These are phyloP conservation scores for Thymelicus acteon DNA, from an alignment of 2,888 invertebrate genomes.

Conservation along the genomic window DNA sequence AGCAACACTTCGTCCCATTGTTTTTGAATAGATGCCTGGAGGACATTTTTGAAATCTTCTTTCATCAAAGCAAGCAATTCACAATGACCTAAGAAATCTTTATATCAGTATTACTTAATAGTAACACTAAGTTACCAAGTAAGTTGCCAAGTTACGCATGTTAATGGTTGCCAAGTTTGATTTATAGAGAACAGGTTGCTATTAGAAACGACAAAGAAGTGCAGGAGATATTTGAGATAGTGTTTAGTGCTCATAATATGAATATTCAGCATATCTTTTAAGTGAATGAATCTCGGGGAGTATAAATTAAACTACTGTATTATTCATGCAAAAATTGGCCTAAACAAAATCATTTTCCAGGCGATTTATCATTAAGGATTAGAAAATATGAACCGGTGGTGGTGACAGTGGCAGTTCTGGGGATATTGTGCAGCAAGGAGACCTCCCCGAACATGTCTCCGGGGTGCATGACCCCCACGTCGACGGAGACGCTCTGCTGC, in stretches of 20 bases:
- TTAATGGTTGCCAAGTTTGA: not conserved
- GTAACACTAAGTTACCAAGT: not conserved
- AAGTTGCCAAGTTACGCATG: not conserved
- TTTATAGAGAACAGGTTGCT: not conserved
- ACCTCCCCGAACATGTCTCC: slow-evolving; percentile 89
- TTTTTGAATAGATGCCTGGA: slow-evolving; percentile 83
- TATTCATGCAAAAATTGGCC: no score
- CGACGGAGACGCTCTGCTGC: slow-evolving; percentile 70
- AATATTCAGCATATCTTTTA: no score
- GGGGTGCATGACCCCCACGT: slow-evolving; percentile 78
- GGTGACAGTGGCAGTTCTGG: slow-evolving; percentile 85
- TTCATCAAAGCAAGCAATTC: slow-evolving; percentile 87
- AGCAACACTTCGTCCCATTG: slow-evolving; percentile 86
- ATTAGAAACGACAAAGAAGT: not conserved
- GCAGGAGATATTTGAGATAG: no score
- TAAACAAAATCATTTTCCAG: no score
- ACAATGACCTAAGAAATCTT: slow-evolving; percentile 68
- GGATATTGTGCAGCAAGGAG: slow-evolving; percentile 74
- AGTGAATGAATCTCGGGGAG: no score
- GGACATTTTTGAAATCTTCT: slow-evolving; percentile 86
- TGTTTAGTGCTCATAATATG: no score
- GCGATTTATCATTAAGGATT: not conserved
- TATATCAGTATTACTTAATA: not conserved
- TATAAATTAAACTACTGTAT: no score
- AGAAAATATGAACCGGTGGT: slow-evolving; percentile 69